Conservation (phyloP, 1,140 invertebrate species). For the Temnothorax nylanderi region DNA sequence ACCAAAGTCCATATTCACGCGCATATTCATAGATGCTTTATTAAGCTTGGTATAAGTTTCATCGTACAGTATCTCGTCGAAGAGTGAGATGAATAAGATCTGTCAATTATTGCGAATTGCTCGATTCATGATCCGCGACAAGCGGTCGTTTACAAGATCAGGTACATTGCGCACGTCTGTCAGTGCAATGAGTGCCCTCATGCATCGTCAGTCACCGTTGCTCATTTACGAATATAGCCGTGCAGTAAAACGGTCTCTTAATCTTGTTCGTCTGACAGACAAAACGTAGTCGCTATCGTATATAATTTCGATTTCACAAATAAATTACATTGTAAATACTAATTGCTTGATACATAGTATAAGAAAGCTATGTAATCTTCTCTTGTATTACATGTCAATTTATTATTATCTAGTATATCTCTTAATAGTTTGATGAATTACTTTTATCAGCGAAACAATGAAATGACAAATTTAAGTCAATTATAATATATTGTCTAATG, state of each 20-base stretch:
- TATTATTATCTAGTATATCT: neutral
- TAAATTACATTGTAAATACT: neutral
- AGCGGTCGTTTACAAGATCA: constrained; percentile 25
- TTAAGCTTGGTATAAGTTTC: neutral
- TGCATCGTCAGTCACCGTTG: constrained; percentile 3
- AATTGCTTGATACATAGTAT: neutral
- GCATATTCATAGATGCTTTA: neutral
- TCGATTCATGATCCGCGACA: constrained; percentile 9
- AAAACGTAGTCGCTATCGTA: neutral
- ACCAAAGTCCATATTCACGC: neutral
- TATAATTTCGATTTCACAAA: neutral
- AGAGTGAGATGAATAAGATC: neutral
- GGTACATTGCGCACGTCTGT: constrained; percentile 25
- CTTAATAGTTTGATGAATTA: neutral
- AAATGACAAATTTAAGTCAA: neutral
- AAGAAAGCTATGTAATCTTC: neutral
- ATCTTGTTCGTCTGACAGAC: neutral
- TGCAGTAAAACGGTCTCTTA: neutral
- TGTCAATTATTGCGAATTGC: constrained; percentile 47
- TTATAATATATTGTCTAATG: neutral
- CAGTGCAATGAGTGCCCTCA: constrained; percentile 22
- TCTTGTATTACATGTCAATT: neutral
- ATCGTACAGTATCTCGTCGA: neutral
- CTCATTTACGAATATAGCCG: constrained; percentile 7
- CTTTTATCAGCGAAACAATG: neutral